These are phyloP conservation scores for Dilophus febrilis DNA, from an alignment of 2,888 invertebrate genomes.

Conservation along the genomic window DNA sequence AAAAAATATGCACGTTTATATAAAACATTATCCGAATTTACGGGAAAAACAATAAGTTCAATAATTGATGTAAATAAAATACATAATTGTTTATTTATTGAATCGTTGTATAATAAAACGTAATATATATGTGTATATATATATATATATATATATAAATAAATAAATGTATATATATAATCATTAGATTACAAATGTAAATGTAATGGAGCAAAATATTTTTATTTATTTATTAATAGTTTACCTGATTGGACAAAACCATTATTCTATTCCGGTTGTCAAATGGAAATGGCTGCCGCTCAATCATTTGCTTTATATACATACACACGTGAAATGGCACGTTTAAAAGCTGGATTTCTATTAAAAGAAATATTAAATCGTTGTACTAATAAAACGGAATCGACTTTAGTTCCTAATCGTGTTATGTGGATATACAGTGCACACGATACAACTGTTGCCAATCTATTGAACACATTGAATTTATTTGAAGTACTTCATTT, in stretches of 20 bases:
- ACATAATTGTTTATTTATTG: slow-evolving; percentile 51
- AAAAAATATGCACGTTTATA: slow-evolving; percentile 43
- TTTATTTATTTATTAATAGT: slow-evolving; percentile 21
- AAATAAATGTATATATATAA: no score
- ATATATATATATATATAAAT: no score
- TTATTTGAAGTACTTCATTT: slow-evolving; percentile 18
- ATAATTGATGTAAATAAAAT: slow-evolving; percentile 40
- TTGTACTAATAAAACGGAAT: slow-evolving; percentile 34
- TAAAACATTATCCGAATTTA: slow-evolving; percentile 41
- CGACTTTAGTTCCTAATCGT: slow-evolving; percentile 31
- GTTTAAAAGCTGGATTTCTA: slow-evolving; percentile 45
- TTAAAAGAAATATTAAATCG: slow-evolving; percentile 49
- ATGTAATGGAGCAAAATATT: no score
- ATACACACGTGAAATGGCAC: slow-evolving; percentile 37
- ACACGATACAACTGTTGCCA: slow-evolving; percentile 67
- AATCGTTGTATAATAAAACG: slow-evolving; percentile 41
- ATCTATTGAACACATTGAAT: slow-evolving; percentile 47
- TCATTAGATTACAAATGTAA: slow-evolving; percentile 14
- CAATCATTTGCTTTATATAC: slow-evolving; percentile 33
- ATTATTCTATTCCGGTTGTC: slow-evolving; percentile 43
- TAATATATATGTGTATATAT: slow-evolving; percentile 7
- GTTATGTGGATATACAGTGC: slow-evolving; percentile 59
- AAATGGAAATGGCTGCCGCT: slow-evolving; percentile 37
- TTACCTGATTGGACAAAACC: slow-evolving; percentile 48
- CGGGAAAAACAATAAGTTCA: slow-evolving; percentile 39